Evolutionary conservation across 2,113 vertebrate species (phyloP).

Genomic region (Centrocercus urophasianus): DNA sequence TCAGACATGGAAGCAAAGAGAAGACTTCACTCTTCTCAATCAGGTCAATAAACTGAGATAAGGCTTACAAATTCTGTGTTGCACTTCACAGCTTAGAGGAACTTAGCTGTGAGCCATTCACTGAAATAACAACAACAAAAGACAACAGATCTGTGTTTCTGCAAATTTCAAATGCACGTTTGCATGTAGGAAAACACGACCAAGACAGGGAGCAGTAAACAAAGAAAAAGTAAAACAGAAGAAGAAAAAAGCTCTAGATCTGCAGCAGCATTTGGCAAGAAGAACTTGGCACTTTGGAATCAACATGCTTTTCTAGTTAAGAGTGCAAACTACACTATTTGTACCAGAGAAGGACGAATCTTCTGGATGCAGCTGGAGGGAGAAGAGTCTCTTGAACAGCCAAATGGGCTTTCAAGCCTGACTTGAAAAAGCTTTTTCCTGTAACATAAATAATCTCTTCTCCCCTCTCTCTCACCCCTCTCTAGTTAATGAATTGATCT

Average conservation of each 20-base stretch:
- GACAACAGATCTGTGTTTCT: neutral
- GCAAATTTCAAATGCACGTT: neutral
- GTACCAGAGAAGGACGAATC: slow-evolving; percentile 36
- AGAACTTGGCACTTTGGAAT: slow-evolving; percentile 39
- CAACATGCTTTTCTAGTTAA: slow-evolving; percentile 57
- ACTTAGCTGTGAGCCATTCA: neutral
- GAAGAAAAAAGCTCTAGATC: slow-evolving; percentile 20
- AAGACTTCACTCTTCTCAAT: neutral
- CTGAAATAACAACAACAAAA: neutral
- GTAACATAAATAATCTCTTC: neutral
- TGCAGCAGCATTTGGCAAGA: slow-evolving; percentile 50
- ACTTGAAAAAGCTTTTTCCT: neutral
- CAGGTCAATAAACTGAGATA: neutral
- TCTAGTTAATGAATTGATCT: neutral
- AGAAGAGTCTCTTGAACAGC: neutral
- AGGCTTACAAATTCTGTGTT: neutral
- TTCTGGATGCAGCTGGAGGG: slow-evolving; percentile 28
- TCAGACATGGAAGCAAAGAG: neutral
- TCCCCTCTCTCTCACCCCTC: neutral
- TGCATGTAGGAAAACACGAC: slow-evolving; percentile 21
- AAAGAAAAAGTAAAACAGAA: slow-evolving; percentile 21
- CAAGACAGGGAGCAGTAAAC: neutral
- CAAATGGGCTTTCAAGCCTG: neutral
- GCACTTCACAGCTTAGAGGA: slow-evolving; percentile 7
- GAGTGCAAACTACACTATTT: neutral